Evolutionary conservation across 2,797 vertebrate genomes (phyloP).

Genomic region (Sebastes glaucus): DNA sequence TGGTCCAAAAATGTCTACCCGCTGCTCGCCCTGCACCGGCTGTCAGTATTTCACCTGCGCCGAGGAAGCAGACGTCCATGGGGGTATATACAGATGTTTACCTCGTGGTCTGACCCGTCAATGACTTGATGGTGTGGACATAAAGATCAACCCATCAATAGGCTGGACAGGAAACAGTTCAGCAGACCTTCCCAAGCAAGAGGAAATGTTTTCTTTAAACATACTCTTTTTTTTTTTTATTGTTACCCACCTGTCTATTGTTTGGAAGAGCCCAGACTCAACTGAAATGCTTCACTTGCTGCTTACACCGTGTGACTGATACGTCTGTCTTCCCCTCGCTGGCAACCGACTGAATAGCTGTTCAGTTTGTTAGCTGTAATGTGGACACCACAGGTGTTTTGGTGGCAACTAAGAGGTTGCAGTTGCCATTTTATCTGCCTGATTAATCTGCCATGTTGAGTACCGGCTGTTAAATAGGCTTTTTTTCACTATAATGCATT

Average conservation of each 20-base stretch:
- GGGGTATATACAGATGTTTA: background rate
- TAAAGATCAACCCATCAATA: background rate
- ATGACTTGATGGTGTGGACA: background rate
- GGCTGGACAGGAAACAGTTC: conserved; percentile 2
- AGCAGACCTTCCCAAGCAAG: background rate
- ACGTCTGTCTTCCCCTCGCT: background rate
- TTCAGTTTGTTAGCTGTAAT: background rate
- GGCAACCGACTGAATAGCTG: background rate
- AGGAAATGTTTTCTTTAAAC: background rate
- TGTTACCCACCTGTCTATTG: background rate
- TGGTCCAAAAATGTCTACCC: conserved; percentile 27
- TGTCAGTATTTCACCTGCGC: conserved; percentile 1
- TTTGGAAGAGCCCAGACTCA: background rate
- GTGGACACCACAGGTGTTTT: conserved; percentile 33
- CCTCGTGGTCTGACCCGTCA: conserved; percentile 7
- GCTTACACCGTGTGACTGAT: conserved; percentile 24
- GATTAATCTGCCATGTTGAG: conserved; percentile 24
- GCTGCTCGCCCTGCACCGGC: background rate
- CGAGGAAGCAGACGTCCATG: background rate
- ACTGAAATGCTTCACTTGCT: conserved; percentile 6
- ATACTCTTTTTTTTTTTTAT: background rate
- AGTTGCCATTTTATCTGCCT: conserved; percentile 10
- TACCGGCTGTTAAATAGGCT: conserved; percentile 24
- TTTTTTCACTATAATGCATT: background rate
- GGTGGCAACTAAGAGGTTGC: background rate